Evolutionary conservation across 2,113 vertebrate genomes (phyloP), one percentile per base, ranked within the genome.

Genomic region (Heterotis niloticus): DNA sequence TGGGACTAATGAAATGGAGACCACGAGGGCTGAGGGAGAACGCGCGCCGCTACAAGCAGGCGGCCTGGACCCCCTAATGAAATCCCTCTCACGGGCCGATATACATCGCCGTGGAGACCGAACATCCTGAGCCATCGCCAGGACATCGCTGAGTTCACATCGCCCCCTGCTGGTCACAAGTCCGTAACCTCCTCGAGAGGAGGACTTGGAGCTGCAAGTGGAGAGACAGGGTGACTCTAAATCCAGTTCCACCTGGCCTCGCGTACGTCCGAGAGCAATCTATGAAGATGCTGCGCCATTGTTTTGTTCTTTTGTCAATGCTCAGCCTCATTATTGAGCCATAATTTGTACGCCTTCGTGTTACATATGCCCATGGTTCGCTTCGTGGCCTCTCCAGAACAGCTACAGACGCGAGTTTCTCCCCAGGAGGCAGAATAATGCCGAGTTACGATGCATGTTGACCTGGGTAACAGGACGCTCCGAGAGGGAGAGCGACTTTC

Each of bases 251-350:
- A 80, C 81, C 67, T 79, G 81, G 80, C 69, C 74, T 67, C 70
- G 77, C 77, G 79, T 77, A 82, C 75, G 81, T 84, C 80, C 82
- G 78, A 69, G 76, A 78, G 34, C 70, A 65, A 81, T 76, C 73
- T 77, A 28, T 62, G 66, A 68, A 80, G 74, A 18, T 4, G 20
- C 14, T 62, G 18, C 9, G 16, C 57, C 26, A 23, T 75, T 60
- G 10, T 62, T 17, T 18, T 75, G 59, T 60, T 18, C n/a, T 75
- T 62, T 73, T 74, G 26, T 54, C 24, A 44, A 12, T 11, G 23
- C 26, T 56, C 72, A 26, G 26, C 52, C 72, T 70, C 77, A 81
- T 80, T 64, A 16, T 78, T 79, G 76, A 79, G 64, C 80, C 28
- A 65, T 80, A 73, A 72, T 83, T 80, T 78, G 79, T 59, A 20